Evolutionary conservation across 2,113 vertebrate species (phyloP), one percentile per base, ranked within the genome.

Genomic region (Cygnus buccinator): DNA sequence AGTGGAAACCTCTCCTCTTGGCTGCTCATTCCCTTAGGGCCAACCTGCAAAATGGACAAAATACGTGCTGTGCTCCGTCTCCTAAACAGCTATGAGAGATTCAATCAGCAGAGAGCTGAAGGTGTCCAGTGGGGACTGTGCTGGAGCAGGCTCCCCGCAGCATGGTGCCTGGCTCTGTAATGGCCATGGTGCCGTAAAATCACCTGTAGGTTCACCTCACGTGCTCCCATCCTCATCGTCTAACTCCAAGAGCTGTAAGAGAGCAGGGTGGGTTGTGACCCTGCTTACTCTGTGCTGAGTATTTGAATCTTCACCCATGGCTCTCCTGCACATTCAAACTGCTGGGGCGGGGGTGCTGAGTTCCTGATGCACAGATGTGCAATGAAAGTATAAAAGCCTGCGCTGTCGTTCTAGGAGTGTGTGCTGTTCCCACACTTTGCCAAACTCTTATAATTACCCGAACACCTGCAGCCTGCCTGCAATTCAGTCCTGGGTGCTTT

Each of bases 401-500:
- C 29, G 54, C 52, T 93, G 82, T 65, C 11, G 0, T 85, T 96
- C 83, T 54, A 94, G 94, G 78, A 94, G 71, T 2, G 26, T 87
- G 94, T 54, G 74, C 54, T 95, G 67, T 33, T 80, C n/a, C 54
- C 26, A 7, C 8, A 16, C 67, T 82, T 82, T 93, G 90, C 86
- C 92, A 29, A 35, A 86, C 83, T 88, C 54, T 90, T 39, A 37
- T 54, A 88, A 90, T 94, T 78, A 89, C 80, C 12, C 0, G 55
- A 78, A 80, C 84, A 95, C 93, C 90, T 95, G 88, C 94, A 94
- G 91, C 74, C 80, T 78, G 70, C 84, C 77, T 96, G 90, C 57
- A 93, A 12, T 71, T 85, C 21, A 54, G 20, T 63, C 83, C 84
- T 54, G 31, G 85, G 37, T 76, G 63, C 72, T 74, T 88, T 82